Conservation (phyloP, 1,140 invertebrate species). For the Zaprionus ornatus region DNA sequence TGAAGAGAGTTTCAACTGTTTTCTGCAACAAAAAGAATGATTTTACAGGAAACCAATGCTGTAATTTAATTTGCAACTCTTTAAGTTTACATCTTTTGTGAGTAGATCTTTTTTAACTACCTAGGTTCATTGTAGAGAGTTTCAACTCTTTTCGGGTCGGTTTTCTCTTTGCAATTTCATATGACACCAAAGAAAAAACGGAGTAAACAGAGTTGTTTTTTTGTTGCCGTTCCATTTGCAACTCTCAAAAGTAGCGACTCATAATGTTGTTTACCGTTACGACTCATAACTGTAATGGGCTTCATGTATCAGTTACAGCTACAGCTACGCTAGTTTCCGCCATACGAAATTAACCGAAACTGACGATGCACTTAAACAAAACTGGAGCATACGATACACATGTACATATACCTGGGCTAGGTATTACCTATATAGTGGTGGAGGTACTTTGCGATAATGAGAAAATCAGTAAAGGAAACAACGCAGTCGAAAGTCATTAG, state of each 20-base stretch:
- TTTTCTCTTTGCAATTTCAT: not conserved
- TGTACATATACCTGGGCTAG: not conserved
- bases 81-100: too few species aligned
- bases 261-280: constrained; percentile 5
- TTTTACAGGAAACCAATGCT: too few species aligned
- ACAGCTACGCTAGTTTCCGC: constrained; percentile 14
- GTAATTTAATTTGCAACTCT: too few species aligned
- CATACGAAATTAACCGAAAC: constrained; percentile 8
- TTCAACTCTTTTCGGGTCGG: not conserved
- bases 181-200: not conserved
- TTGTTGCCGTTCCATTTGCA: not conserved
- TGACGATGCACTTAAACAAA: constrained; percentile 11
- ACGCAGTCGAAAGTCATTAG: constrained; percentile 1
- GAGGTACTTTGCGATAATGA: not conserved
- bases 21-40: not conserved
- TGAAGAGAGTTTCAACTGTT: not conserved
- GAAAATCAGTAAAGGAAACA: not conserved
- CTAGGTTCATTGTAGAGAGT: not conserved
- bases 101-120: too few species aligned
- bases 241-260: not conserved
- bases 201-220: not conserved
- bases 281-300: not conserved
- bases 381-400: not conserved
- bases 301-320: constrained; percentile 12
- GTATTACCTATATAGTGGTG: not conserved